A percentile compares a stretch with the other conserved stretches of the same genome.
Conservation (phyloP, 2,888 invertebrate species). For the Ennomos quercinarius region DNA sequence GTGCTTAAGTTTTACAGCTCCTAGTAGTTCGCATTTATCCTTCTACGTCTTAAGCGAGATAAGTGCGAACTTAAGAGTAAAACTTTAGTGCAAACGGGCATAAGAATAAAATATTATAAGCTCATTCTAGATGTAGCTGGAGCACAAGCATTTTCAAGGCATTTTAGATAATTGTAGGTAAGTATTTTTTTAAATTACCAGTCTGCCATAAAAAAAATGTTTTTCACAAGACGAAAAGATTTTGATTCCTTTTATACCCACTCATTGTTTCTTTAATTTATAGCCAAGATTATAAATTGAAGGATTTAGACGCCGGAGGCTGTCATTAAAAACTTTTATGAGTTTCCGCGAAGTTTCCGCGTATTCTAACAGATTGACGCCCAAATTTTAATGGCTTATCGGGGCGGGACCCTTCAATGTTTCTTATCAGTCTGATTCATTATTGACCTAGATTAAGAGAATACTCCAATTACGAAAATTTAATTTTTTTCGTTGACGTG, state of each 20-base stretch:
- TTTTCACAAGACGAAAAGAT: conserved; percentile 1
- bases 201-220: no score
- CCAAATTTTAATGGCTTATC: conserved; percentile 58
- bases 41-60: no score
- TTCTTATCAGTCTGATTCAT: conserved; percentile 27
- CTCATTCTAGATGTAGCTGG: no score
- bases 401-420: conserved; percentile 17
- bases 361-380: conserved; percentile 56
- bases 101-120: no score
- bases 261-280: conserved; percentile 49
- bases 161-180: no score
- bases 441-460: conserved; percentile 24
- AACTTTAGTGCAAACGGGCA: no score
- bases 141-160: no score
- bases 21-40: no score
- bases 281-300: conserved; percentile 55
- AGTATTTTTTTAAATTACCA: no score
- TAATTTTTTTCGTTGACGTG: not conserved
- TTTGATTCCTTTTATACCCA: conserved; percentile 33
- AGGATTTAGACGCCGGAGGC: conserved; percentile 54
- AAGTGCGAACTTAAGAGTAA: no score
- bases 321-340: conserved; percentile 70
- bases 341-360: conserved; percentile 56
- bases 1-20: no score
- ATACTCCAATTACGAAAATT: conserved; percentile 1